Evolutionary conservation across 2,888 invertebrate species (phyloP), one percentile per base, ranked within the genome.

Genomic region (Xanthostigma xanthostigma): DNA sequence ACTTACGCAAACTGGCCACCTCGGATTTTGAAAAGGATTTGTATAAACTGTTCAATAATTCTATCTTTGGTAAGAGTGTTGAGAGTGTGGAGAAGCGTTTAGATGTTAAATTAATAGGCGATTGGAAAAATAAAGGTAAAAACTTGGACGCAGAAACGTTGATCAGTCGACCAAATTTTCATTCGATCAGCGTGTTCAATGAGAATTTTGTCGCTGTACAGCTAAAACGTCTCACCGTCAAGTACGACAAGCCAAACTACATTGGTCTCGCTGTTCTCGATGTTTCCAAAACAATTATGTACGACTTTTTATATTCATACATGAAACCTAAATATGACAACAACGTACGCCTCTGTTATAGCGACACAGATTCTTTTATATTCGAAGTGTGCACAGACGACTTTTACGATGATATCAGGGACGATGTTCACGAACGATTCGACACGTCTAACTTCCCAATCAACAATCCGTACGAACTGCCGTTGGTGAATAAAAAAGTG

Each of bases 11-110:
- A n/a, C n/a, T n/a, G n/a, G n/a, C n/a, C n/a, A n/a, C n/a, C n/a
- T 60, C 59, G 37, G 56, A 60, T 12, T 66, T 64, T 54, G 59
- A 65, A 53, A 65, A 64, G 58, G 60, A 64, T 53, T 61, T 63
- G 49, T 66, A 55, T 49, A 66, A 68, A 53, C 52, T 64, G 10
- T 61, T 64, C 58, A 65, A 62, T 43, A 67, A 67, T 52, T 53
- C 61, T 1, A 53, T 64, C 1, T 65, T 60, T 53, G 64, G 65
- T 0, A 65, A 66, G 51, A 61, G 59, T 0, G 59, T 64, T 56
- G 61, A 62, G 53, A 62, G 61, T 50, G 56, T 61, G 10, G 55
- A 59, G 50, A 60, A 60, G 49, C 51, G 59, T 44, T 60, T 56
- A 34, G 54, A 61, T 52, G 57, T 65, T 1, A 60, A 57, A 49